Percentiles rank a stretch among this genome's conserved stretches.
Conservation (phyloP, 1,140 invertebrate genomes). For the Cotesia chilonis region DNA sequence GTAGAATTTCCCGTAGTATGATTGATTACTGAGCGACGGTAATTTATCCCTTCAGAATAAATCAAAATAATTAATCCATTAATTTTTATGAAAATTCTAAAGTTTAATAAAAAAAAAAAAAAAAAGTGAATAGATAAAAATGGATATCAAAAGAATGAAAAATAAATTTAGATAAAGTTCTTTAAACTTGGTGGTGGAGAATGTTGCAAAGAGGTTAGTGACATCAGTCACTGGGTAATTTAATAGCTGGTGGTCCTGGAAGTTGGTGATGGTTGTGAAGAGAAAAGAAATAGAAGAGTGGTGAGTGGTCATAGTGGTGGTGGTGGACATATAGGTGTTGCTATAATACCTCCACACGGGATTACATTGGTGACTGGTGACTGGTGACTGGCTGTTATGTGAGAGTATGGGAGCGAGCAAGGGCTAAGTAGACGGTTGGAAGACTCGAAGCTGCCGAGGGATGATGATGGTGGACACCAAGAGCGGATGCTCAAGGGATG, state of each 20-base stretch:
- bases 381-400: no score
- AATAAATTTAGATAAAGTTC: slow-evolving; percentile 11
- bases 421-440: slow-evolving; percentile 27
- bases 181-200: slow-evolving; percentile 10
- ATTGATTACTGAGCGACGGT: no score
- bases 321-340: neutral
- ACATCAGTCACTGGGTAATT: slow-evolving; percentile 51
- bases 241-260: slow-evolving; percentile 50
- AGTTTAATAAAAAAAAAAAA: no score
- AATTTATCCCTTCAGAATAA: no score
- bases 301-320: no score
- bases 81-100: no score
- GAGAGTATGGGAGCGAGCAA: neutral
- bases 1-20: no score
- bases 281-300: no score
- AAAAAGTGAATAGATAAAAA: neutral
- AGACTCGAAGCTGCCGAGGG: slow-evolving; percentile 44
- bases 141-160: neutral
- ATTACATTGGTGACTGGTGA: slow-evolving; percentile 41
- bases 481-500: slow-evolving; percentile 55
- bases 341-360: slow-evolving; percentile 42
- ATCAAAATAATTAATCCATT: no score
- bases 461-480: slow-evolving; percentile 48
- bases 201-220: slow-evolving; percentile 32
- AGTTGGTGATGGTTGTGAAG: slow-evolving; percentile 42